These are phyloP conservation scores for Myzus persicae DNA, from an alignment of 1,140 invertebrate species.

Conservation along the genomic window DNA sequence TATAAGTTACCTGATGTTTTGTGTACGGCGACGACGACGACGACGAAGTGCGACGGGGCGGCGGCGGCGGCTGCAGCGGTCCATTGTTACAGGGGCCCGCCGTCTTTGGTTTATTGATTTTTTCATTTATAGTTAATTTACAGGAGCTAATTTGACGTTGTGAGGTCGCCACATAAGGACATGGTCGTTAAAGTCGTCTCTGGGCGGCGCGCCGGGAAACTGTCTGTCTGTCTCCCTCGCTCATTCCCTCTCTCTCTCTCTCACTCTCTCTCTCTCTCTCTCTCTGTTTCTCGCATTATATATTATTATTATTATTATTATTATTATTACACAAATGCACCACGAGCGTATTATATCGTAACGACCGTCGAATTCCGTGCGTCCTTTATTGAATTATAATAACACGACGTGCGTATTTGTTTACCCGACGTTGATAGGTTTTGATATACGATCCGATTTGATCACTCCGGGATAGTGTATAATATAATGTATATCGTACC, in stretches of 20 bases:
- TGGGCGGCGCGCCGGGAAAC: not conserved
- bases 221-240: too few relatives aligned
- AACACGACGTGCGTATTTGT: not conserved
- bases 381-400: slow-evolving; percentile 4
- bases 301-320: not conserved
- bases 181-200: slow-evolving; percentile 36
- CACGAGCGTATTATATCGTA: not conserved
- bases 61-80: not conserved
- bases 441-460: not conserved
- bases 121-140: slow-evolving; percentile 47
- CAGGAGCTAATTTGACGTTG: slow-evolving; percentile 42
- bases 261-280: not conserved
- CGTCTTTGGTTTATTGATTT: slow-evolving; percentile 42
- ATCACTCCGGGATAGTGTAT: not conserved
- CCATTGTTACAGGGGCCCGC: not conserved
- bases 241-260: not conserved
- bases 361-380: not conserved
- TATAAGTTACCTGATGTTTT: not conserved
- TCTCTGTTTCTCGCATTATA: not conserved
- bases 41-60: not conserved
- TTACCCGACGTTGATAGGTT: not conserved
- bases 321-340: not conserved
- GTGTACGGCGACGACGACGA: not conserved
- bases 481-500: not conserved
- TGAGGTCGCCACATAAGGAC: slow-evolving; percentile 35